Conservation (phyloP, 2,113 vertebrate genomes). For the Halichoeres trimaculatus region DNA sequence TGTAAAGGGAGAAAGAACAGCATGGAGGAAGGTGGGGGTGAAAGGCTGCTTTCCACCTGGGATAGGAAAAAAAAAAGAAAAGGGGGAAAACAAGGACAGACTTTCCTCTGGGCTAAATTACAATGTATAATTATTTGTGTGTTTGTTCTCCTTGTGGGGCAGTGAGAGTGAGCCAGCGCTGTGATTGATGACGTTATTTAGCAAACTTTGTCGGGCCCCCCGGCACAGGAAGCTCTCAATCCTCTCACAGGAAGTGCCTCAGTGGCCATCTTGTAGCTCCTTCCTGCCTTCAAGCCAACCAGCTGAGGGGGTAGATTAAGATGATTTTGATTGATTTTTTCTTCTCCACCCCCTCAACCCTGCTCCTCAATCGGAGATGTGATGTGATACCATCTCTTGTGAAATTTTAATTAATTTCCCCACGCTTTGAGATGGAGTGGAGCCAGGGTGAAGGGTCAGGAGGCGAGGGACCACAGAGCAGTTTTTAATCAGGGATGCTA, state of each 20-base stretch:
- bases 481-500: conserved; percentile 96
- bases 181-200: conserved; percentile 95
- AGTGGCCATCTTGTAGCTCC: conserved; percentile 79
- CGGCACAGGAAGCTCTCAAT: conserved; percentile 86
- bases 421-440: conserved; percentile 90
- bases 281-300: conserved; percentile 72
- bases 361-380: conserved; percentile 74
- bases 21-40: conserved; percentile 62
- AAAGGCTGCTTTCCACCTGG: conserved; percentile 60
- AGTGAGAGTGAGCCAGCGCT: conserved; percentile 85
- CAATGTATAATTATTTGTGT: conserved; percentile 92
- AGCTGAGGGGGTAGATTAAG: conserved; percentile 78
- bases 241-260: conserved; percentile 89
- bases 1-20: conserved; percentile 52
- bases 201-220: conserved; percentile 85
- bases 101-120: conserved; percentile 88
- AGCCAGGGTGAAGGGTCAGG: conserved; percentile 90
- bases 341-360: conserved; percentile 18
- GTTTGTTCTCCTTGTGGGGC: conserved; percentile 83
- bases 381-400: conserved; percentile 84
- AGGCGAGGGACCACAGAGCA: conserved; percentile 93
- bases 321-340: conserved; percentile 82
- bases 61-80: conserved; percentile 46
- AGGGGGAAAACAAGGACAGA: conserved; percentile 71
- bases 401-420: conserved; percentile 98